A percentile compares a stretch with the other conserved stretches of the same genome.
Evolutionary conservation across 2,113 vertebrate species (phyloP).

Genomic region (Arenaria interpres): DNA sequence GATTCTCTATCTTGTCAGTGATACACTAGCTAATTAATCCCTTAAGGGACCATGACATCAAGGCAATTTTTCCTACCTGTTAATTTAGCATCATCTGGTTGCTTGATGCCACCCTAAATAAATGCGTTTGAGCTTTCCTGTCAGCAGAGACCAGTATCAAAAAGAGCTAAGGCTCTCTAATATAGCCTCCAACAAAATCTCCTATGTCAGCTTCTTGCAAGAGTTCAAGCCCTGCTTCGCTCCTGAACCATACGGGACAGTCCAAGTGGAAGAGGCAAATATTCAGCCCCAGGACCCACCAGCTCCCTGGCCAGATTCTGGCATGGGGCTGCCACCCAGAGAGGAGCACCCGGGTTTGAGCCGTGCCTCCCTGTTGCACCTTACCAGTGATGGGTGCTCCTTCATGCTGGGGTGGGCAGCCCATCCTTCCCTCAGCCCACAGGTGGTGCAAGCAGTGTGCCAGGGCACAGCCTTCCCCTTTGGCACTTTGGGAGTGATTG

Average conservation of each 20-base stretch:
- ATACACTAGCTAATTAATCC: conserved; percentile 4
- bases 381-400: not conserved
- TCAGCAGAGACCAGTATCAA: not conserved
- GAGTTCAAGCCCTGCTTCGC: not conserved
- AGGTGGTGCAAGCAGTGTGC: not conserved
- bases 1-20: not conserved
- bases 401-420: not conserved
- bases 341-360: not conserved
- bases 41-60: not conserved
- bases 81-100: not conserved
- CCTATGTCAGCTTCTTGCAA: not conserved
- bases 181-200: not conserved
- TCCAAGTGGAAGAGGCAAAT: not conserved
- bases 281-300: not conserved
- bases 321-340: not conserved
- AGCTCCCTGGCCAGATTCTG: too few species aligned
- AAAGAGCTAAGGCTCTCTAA: not conserved
- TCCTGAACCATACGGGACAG: rapidly evolving
- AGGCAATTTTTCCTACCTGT: conserved; percentile 15
- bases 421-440: not conserved
- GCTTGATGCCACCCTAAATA: not conserved
- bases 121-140: not conserved
- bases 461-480: too few species aligned
- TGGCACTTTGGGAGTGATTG: not conserved
- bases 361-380: not conserved